Evolutionary conservation across 2,888 invertebrate genomes (phyloP).

Genomic region (Prenolepis imparis): DNA sequence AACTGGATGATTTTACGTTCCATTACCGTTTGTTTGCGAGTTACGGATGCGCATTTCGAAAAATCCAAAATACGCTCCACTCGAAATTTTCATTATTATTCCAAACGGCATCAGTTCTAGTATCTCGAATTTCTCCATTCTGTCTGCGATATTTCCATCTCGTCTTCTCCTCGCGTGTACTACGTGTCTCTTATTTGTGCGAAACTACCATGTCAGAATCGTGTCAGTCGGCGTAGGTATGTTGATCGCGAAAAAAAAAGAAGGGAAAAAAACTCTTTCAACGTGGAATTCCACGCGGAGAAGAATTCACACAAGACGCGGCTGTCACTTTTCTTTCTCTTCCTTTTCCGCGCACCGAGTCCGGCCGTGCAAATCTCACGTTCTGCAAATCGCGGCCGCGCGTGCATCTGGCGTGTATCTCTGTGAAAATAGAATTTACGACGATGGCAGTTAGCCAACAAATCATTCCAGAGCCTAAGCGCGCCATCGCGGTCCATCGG

Average conservation of each 20-base stretch:
- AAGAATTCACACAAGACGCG: not conserved
- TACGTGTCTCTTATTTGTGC: not conserved
- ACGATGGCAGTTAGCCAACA: conserved; percentile 58
- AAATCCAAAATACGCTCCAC: not conserved
- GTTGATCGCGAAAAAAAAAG: not conserved
- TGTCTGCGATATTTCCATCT: conserved; percentile 9
- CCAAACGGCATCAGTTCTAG: not conserved
- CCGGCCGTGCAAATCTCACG: conserved; percentile 29
- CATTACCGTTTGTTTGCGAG: conserved; percentile 6
- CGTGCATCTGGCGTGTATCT: conserved; percentile 34
- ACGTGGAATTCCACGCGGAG: not conserved
- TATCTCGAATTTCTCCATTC: not conserved
- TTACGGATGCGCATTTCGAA: not conserved
- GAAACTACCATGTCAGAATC: not conserved
- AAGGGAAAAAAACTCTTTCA: not conserved
- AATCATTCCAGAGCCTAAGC: conserved; percentile 40
- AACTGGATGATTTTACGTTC: conserved; percentile 1
- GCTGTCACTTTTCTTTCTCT: not conserved
- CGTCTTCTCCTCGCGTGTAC: too few relatives aligned
- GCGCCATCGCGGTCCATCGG: conserved; percentile 15
- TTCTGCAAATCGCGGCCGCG: not conserved
- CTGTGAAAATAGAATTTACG: conserved; percentile 72
- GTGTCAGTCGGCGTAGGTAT: not conserved
- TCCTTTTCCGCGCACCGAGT: not conserved
- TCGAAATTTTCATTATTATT: conserved; percentile 5